Conservation (phyloP, 2,797 vertebrate species). For the Platalea minor region DNA sequence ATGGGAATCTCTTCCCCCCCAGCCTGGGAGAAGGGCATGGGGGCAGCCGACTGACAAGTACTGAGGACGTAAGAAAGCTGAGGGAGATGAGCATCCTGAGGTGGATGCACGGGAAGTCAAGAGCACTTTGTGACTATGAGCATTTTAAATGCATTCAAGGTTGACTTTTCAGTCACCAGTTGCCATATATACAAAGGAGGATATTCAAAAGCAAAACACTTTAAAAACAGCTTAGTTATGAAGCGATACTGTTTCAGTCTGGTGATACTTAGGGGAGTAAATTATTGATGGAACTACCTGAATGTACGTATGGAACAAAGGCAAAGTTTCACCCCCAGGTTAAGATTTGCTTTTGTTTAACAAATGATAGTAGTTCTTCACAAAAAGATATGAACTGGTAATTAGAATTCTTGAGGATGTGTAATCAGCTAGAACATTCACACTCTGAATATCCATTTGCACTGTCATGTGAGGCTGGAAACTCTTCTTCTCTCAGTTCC, state of each 20-base stretch:
- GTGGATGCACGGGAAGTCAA: not conserved
- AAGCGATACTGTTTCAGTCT: not conserved
- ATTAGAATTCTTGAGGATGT: not conserved
- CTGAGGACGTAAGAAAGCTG: not conserved
- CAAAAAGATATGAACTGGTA: not conserved
- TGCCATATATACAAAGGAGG: not conserved
- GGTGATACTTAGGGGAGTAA: not conserved
- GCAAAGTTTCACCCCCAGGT: not conserved
- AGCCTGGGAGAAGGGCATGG: too few species aligned
- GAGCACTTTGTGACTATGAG: not conserved
- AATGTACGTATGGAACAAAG: not conserved
- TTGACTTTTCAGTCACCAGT: not conserved
- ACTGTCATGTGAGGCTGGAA: not conserved
- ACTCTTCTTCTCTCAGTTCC: not conserved
- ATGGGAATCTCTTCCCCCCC: not conserved
- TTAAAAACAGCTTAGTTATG: not conserved
- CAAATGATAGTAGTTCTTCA: not conserved
- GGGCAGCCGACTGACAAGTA: too few species aligned
- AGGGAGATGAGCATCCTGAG: not conserved
- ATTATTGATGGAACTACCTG: not conserved
- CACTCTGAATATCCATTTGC: not conserved
- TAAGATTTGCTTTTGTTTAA: not conserved
- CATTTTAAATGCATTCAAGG: not conserved
- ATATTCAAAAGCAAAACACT: not conserved
- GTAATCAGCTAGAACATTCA: not conserved